These are phyloP conservation scores for Chesias legatella DNA, from an alignment of 2,888 invertebrate species.

Conservation along the genomic window DNA sequence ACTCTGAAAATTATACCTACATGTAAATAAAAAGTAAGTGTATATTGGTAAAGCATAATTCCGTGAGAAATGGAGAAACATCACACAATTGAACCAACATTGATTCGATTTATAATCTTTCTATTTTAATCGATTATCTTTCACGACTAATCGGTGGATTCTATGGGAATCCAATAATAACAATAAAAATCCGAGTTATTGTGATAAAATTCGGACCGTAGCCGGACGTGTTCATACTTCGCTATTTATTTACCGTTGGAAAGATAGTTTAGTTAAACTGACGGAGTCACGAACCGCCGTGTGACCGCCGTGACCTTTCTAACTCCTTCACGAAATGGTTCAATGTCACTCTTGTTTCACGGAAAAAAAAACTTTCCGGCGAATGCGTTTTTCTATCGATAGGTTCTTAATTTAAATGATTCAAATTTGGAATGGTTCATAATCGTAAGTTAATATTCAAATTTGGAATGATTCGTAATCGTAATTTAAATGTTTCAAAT, in stretches of 20 bases:
- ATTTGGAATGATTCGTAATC: too few relatives aligned
- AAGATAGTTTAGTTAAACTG: conserved; percentile 42
- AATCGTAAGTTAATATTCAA: too few relatives aligned
- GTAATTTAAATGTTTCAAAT: too few relatives aligned
- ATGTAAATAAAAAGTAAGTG: too few relatives aligned
- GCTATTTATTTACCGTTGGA: conserved; percentile 38
- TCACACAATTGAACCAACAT: too few relatives aligned
- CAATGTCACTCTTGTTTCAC: conserved; percentile 25
- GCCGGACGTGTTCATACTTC: conserved; percentile 45
- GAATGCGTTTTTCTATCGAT: conserved; percentile 16
- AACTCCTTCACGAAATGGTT: conserved; percentile 30
- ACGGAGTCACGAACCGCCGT: conserved; percentile 45
- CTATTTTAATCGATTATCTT: conserved; percentile 41
- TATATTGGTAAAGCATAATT: too few relatives aligned
- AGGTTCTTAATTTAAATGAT: conserved; percentile 10
- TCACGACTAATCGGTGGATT: conserved; percentile 39
- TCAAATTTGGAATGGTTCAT: conserved; percentile 8
- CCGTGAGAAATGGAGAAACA: too few relatives aligned
- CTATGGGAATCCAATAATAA: conserved; percentile 38
- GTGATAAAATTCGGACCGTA: conserved; percentile 40
- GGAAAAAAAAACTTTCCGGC: neutral
- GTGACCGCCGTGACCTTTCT: conserved; percentile 46
- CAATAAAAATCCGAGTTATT: conserved; percentile 38
- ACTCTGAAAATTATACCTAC: too few relatives aligned
- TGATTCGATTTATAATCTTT: conserved; percentile 39